Evolutionary conservation across 2,888 invertebrate species (phyloP).

Genomic region (Phlogophora meticulosa): DNA sequence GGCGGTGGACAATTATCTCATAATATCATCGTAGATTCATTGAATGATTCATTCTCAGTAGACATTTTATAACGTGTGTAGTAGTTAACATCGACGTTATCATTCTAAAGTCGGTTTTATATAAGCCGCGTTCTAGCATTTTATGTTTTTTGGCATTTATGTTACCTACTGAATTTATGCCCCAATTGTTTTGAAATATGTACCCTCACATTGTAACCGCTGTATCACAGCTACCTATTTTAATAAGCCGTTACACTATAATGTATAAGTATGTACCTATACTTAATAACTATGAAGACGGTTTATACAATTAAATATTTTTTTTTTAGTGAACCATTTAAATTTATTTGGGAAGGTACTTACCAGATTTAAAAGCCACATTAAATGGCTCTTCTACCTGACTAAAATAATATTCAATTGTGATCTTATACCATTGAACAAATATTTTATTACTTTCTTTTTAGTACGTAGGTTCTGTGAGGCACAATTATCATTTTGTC

Average conservation of each 20-base stretch:
- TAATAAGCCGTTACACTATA: slow-evolving; percentile 15
- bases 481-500: slow-evolving; percentile 1
- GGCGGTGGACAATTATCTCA: too few species aligned
- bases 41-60: neutral
- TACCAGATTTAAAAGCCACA: slow-evolving; percentile 1
- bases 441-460: neutral
- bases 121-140: neutral
- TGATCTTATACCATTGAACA: slow-evolving; percentile 16
- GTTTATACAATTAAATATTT: neutral
- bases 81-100: neutral
- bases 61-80: neutral
- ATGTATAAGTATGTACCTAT: slow-evolving; percentile 5
- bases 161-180: neutral
- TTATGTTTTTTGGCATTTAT: neutral
- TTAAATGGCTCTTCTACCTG: neutral
- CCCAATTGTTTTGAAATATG: neutral
- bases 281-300: neutral
- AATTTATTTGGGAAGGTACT: slow-evolving; percentile 3
- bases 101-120: neutral
- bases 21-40: neutral
- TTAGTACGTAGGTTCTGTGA: slow-evolving; percentile 3
- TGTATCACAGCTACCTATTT: neutral
- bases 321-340: slow-evolving; percentile 5
- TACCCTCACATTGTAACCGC: neutral
- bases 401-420: slow-evolving; percentile 11